phyloP scores from a whole-genome alignment of 2,797 vertebrate genomes.

The Syngnathus rostellatus region DNA sequence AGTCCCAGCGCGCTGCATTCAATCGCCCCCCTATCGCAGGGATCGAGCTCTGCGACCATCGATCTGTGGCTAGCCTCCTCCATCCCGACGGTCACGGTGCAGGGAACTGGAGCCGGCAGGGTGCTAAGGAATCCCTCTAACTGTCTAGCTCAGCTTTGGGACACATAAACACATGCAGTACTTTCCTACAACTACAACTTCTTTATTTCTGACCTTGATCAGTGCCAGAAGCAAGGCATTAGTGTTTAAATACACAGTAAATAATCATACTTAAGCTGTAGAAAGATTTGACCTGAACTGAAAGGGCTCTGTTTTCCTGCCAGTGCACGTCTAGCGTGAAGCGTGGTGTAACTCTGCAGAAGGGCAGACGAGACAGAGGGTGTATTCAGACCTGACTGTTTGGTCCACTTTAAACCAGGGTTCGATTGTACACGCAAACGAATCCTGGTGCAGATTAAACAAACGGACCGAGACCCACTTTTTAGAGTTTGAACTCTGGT shows the following conservation, averaged over 20 bases:
- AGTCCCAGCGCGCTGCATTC: conserved; percentile 66
- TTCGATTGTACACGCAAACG: too few species aligned
- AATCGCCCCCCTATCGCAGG: conserved; percentile 60
- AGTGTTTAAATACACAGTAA: conserved; percentile 21
- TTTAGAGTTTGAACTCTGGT: too few species aligned
- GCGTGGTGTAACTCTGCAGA: too few species aligned
- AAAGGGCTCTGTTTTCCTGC: background rate
- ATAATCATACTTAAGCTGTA: conserved; percentile 14
- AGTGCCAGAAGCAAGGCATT: conserved; percentile 45
- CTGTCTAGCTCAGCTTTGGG: conserved; percentile 43
- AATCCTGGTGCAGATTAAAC: too few species aligned
- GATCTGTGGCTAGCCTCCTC: conserved; percentile 74
- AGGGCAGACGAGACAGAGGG: too few species aligned
- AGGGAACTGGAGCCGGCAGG: conserved; percentile 70
- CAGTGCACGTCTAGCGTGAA: too few species aligned
- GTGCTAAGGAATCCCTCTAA: conserved; percentile 68
- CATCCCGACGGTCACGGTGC: conserved; percentile 58
- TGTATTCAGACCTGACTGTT: too few species aligned
- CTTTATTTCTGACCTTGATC: conserved; percentile 70
- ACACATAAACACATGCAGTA: conserved; percentile 14
- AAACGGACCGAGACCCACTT: too few species aligned
- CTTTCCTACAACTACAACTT: conserved; percentile 41
- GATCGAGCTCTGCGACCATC: conserved; percentile 61
- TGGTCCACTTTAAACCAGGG: too few species aligned
- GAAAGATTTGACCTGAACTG: conserved; percentile 11